Evolutionary conservation across 1,140 invertebrate genomes (phyloP), one percentile per base, ranked within the genome.

Genomic region (Meloidogyne exigua): DNA sequence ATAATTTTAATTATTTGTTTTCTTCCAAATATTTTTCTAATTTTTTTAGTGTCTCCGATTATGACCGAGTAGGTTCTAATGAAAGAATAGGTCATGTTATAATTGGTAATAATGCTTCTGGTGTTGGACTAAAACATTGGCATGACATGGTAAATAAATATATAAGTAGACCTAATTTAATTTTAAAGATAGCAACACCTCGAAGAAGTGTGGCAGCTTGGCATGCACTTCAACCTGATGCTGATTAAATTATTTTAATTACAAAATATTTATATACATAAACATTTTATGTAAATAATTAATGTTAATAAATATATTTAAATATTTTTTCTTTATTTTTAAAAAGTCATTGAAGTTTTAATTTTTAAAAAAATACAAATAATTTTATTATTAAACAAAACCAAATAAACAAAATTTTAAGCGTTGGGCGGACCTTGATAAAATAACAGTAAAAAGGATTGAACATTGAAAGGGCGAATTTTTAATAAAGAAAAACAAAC

Each of bases 111-210:
- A 74, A 77, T 42, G 79, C 82, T 12, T 75, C 76, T 18, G 93
- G 93, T 12, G 92, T 92, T 15, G 94, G 95, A 88, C 94, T 94
- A 1, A 91, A 90, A 72, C 93, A 95, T 85, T 95, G 94, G 94
- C 89, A 94, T 84, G 94, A 96, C 85, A 96, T 96, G 94, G 94
- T 57, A 9, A 57, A n/a, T 39, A 39, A 67, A 18, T 39, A 18
- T 15, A 15, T 18, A n/a, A 67, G 4, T n/a, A 68, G 7, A 13
- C 25, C 10, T 68, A 32, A 32, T 32, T n/a, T 32, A 18, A 2
- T 42, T 23, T 89, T 94, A 84, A 96, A 96, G 94, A 94, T 96
- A 76, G 94, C 93, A 44, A 96, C 95, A 86, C 94, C 94, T 2
- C 89, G 94, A 76, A 93, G 95, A 89, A 94, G 93, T 73, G 93